phyloP scores from a whole-genome alignment of 1,140 invertebrate genomes.

The Pollicipes pollicipes region DNA sequence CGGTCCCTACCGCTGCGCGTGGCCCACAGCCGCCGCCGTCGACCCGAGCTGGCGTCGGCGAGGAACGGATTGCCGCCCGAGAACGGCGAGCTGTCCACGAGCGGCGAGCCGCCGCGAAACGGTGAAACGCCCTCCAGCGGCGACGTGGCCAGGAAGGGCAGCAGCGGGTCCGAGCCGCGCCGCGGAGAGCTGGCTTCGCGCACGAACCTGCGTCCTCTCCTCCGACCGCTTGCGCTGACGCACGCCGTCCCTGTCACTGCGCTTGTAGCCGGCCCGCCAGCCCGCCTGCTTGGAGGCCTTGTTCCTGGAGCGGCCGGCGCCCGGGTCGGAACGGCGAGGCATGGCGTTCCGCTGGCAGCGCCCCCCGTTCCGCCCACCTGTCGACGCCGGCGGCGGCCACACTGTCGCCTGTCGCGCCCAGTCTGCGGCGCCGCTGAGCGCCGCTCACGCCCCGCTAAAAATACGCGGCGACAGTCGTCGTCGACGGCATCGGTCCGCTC shows the following conservation, averaged over 20 bases:
- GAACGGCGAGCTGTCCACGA: not conserved
- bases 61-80: not conserved
- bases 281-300: not conserved
- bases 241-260: too few species aligned
- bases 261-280: not conserved
- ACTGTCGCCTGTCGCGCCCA: too few species aligned
- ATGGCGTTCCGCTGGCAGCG: not conserved
- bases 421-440: too few species aligned
- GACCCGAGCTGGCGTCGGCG: not conserved
- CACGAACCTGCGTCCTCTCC: too few species aligned
- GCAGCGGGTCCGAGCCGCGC: not conserved
- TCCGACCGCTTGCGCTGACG: too few species aligned
- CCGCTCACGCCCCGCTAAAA: not conserved
- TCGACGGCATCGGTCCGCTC: too few species aligned
- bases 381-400: not conserved
- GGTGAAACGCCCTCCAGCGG: not conserved
- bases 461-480: not conserved
- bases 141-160: not conserved
- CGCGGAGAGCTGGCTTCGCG: not conserved
- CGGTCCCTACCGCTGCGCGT: not conserved
- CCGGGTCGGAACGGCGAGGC: not conserved
- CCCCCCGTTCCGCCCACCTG: not conserved
- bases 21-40: not conserved
- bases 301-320: not conserved
- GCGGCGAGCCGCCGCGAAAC: not conserved